Evolutionary conservation across 2,113 vertebrate species (phyloP).

Genomic region (Erpornis zantholeuca): DNA sequence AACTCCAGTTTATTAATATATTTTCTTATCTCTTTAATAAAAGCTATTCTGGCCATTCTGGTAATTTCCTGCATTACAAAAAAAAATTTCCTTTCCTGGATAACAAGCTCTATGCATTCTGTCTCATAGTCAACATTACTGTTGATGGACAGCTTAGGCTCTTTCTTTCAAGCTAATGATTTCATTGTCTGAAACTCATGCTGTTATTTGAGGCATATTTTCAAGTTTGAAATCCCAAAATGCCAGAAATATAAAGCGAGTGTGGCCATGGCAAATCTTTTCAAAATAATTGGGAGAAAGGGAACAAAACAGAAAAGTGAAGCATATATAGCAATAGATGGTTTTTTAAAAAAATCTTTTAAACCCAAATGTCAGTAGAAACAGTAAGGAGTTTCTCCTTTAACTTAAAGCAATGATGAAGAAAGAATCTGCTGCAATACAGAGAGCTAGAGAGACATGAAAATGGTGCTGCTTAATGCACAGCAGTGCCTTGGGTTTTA

Average conservation of each 20-base stretch:
- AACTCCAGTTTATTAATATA: background rate
- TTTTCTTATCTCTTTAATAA: background rate
- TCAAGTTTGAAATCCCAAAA: background rate
- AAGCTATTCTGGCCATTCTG: background rate
- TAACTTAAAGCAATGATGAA: background rate
- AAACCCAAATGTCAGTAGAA: background rate
- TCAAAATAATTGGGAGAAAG: conserved; percentile 8
- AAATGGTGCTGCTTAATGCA: background rate
- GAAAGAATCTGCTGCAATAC: background rate
- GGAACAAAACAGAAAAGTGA: background rate
- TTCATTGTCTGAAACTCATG: conserved; percentile 23
- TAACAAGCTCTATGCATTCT: background rate
- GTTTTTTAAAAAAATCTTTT: background rate
- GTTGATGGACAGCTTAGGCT: background rate
- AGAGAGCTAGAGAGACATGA: background rate
- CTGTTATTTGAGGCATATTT: background rate
- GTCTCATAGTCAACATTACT: background rate
- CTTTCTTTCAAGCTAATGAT: background rate
- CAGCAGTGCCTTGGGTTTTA: background rate
- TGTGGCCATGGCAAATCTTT: background rate
- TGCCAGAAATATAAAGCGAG: background rate
- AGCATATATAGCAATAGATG: background rate
- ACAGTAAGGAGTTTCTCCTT: background rate
- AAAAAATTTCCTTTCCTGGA: background rate
- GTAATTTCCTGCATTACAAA: background rate